phyloP scores from a whole-genome alignment of 1,140 invertebrate genomes.

The Drosophila kohkoa region DNA sequence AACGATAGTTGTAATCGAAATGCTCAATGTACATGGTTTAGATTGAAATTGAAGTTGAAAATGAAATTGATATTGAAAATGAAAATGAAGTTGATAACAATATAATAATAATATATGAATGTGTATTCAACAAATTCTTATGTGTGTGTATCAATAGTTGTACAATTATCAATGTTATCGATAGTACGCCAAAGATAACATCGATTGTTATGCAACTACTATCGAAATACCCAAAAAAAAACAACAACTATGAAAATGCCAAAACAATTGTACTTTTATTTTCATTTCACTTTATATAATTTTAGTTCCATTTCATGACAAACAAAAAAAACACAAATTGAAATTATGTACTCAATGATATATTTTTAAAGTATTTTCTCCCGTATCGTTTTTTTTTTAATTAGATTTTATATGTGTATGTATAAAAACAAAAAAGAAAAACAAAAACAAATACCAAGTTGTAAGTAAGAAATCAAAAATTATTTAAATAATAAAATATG shows the following conservation, averaged over 20 bases:
- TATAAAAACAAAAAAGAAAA: constrained; percentile 50
- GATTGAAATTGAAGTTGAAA: constrained; percentile 43
- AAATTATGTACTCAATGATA: constrained; percentile 40
- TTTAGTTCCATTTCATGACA: constrained; percentile 18
- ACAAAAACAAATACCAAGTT: constrained; percentile 47
- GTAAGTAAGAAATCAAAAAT: constrained; percentile 63
- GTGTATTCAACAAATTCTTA: constrained; percentile 28
- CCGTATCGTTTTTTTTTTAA: constrained; percentile 15
- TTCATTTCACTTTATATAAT: constrained; percentile 7
- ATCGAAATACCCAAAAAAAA: constrained; percentile 6
- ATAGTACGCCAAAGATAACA: constrained; percentile 15
- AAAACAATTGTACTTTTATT: constrained; percentile 38
- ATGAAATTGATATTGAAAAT: constrained; percentile 27
- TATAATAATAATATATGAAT: constrained; percentile 20
- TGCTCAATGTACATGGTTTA: constrained; percentile 71
- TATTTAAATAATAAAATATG: constrained; percentile 68
- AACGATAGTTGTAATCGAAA: constrained; percentile 51
- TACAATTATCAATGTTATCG: constrained; percentile 11
- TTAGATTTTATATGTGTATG: constrained; percentile 58
- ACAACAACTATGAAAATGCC: constrained; percentile 43
- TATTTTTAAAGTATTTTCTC: constrained; percentile 24
- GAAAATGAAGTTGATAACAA: background rate
- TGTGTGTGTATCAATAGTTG: constrained; percentile 29
- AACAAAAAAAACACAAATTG: constrained; percentile 17
- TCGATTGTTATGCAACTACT: constrained; percentile 7